Conservation (phyloP, 2,797 vertebrate genomes). For the Semaprochilodus insignis region DNA sequence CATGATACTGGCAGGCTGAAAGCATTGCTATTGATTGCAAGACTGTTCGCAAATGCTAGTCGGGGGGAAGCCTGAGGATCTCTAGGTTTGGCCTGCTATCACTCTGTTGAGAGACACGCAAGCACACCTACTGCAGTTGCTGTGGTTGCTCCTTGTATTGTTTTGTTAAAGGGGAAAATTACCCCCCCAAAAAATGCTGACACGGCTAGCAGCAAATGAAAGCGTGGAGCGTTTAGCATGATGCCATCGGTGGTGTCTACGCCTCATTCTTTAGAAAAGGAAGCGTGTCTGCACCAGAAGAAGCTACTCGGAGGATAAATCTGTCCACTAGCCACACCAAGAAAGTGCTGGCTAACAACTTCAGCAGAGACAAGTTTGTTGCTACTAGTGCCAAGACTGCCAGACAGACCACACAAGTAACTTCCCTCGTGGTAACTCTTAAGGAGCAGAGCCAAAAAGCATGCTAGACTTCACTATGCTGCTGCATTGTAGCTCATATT, state of each 20-base stretch:
- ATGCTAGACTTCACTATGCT: too few species aligned
- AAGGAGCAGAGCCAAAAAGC: neutral
- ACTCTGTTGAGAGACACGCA: neutral
- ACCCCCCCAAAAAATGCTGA: neutral
- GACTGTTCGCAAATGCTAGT: slow-evolving; percentile 46
- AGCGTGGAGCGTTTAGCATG: neutral
- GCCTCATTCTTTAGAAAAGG: too few species aligned
- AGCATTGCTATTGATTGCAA: slow-evolving; percentile 67
- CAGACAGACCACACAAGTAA: neutral
- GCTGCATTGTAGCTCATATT: too few species aligned
- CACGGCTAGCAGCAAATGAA: neutral
- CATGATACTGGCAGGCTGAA: slow-evolving; percentile 34
- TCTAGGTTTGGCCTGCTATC: slow-evolving; percentile 43
- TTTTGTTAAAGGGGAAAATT: neutral
- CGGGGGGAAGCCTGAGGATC: slow-evolving; percentile 62
- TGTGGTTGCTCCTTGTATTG: neutral
- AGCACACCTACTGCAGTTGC: neutral
- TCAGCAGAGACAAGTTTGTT: neutral
- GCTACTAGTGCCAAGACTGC: neutral
- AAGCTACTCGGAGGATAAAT: neutral
- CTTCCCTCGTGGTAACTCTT: neutral
- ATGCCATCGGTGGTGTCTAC: neutral
- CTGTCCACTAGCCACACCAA: neutral
- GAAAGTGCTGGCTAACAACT: neutral
- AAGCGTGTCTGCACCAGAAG: neutral